Conservation (phyloP, 2,797 vertebrate genomes). For the Anolis apletophallus region DNA sequence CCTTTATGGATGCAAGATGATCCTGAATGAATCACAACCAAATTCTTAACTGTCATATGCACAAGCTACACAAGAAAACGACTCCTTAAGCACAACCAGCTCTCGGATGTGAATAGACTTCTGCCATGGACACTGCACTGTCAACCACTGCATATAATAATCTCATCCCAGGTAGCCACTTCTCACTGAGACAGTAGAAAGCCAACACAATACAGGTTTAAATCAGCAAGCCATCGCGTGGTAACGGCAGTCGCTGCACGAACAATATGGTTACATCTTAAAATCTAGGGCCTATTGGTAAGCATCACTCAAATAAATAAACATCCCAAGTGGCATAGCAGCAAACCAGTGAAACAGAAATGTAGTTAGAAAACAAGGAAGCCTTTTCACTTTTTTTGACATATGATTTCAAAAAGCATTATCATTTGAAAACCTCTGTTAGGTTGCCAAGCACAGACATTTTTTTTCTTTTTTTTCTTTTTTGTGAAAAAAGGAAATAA, state of each 20-base stretch:
- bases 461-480: constrained; percentile 1
- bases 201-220: neutral
- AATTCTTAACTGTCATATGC: neutral
- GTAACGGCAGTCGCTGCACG: neutral
- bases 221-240: neutral
- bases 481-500: constrained; percentile 39
- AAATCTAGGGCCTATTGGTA: neutral
- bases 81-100: neutral
- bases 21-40: neutral
- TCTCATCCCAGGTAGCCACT: neutral
- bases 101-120: neutral
- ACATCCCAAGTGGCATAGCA: neutral
- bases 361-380: constrained; percentile 6
- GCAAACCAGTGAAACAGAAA: neutral
- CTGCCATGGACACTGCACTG: neutral
- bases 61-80: neutral
- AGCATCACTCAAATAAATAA: constrained; percentile 2
- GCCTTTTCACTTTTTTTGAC: constrained; percentile 2
- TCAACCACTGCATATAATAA: neutral
- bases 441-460: constrained; percentile 24
- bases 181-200: neutral
- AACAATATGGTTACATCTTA: neutral
- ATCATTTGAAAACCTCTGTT: constrained; percentile 15
- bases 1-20: neutral
- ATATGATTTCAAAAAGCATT: constrained; percentile 21